Conservation (phyloP, 2,888 invertebrate genomes). For the Epirrhoe alternata region DNA sequence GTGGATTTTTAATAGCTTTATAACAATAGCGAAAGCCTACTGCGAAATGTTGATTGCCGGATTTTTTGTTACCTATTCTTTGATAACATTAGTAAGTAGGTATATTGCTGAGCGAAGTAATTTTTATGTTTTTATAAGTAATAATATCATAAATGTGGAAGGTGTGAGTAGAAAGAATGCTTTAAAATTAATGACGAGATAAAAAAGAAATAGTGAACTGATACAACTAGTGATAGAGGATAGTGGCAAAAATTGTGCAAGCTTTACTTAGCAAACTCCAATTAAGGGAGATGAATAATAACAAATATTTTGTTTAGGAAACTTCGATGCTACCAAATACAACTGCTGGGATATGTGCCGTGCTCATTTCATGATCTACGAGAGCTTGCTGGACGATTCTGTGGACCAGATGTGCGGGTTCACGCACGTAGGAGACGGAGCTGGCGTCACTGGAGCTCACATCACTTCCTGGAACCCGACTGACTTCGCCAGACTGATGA, state of each 20-base stretch:
- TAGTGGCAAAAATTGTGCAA: too few species aligned
- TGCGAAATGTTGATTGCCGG: slow-evolving; percentile 33
- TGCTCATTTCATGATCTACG: slow-evolving; percentile 89
- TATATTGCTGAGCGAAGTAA: slow-evolving; percentile 17
- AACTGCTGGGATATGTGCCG: slow-evolving; percentile 89
- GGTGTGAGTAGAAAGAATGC: too few species aligned
- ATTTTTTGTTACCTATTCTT: slow-evolving; percentile 2
- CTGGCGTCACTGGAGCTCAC: slow-evolving; percentile 86
- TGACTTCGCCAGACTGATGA: slow-evolving; percentile 88
- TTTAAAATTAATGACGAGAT: too few species aligned
- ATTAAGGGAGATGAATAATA: too few species aligned
- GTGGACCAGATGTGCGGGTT: slow-evolving; percentile 91
- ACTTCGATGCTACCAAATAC: slow-evolving; percentile 88
- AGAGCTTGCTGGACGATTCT: slow-evolving; percentile 90
- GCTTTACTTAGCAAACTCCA: too few species aligned
- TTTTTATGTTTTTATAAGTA: too few species aligned
- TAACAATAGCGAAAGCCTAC: slow-evolving; percentile 27
- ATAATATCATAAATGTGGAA: too few species aligned
- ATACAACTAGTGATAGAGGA: too few species aligned
- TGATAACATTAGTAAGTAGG: slow-evolving; percentile 1
- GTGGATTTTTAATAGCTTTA: slow-evolving; percentile 33
- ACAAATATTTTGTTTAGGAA: slow-evolving; percentile 68
- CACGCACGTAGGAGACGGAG: slow-evolving; percentile 89
- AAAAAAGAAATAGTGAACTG: too few species aligned
- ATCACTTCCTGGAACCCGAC: slow-evolving; percentile 90